phyloP scores from a whole-genome alignment of 64 coral and sea anemone species.

The Anthopleura sola region DNA sequence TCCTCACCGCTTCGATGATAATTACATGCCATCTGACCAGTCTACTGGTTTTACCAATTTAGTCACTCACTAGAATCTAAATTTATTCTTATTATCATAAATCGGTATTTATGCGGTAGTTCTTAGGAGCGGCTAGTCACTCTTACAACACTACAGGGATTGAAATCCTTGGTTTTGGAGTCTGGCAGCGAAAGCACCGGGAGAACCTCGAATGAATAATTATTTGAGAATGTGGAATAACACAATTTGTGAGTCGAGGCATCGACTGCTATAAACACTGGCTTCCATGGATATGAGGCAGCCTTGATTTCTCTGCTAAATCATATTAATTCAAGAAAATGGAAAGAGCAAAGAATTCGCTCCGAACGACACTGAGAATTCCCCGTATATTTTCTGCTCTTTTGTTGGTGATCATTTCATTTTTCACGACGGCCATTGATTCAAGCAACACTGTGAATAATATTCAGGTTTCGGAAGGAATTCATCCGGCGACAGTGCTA shows the following conservation, averaged over 20 bases:
- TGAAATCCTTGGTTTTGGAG: not conserved
- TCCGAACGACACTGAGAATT: not conserved
- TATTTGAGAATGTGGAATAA: not conserved
- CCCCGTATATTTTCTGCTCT: not conserved
- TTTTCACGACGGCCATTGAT: not conserved
- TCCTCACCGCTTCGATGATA: not conserved
- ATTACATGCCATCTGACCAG: slow-evolving; percentile 13
- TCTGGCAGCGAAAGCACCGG: not conserved
- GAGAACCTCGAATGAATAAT: not conserved
- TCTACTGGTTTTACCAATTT: slow-evolving; percentile 17
- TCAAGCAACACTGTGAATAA: slow-evolving; percentile 26
- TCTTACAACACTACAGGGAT: not conserved
- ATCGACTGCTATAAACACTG: not conserved
- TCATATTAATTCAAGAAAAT: not conserved
- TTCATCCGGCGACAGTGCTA: slow-evolving; percentile 60
- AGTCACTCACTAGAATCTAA: not conserved
- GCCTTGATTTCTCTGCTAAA: not conserved
- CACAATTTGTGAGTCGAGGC: not conserved
- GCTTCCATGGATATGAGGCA: not conserved
- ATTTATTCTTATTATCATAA: slow-evolving; percentile 18
- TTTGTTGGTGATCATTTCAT: not conserved
- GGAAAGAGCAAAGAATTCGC: slow-evolving; percentile 5
- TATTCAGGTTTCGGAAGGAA: slow-evolving; percentile 68
- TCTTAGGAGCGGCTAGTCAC: slow-evolving; percentile 6
- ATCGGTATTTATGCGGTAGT: slow-evolving; percentile 8